These are phyloP conservation scores for Elachura formosa DNA, from an alignment of 2,113 vertebrate genomes.

Conservation along the genomic window DNA sequence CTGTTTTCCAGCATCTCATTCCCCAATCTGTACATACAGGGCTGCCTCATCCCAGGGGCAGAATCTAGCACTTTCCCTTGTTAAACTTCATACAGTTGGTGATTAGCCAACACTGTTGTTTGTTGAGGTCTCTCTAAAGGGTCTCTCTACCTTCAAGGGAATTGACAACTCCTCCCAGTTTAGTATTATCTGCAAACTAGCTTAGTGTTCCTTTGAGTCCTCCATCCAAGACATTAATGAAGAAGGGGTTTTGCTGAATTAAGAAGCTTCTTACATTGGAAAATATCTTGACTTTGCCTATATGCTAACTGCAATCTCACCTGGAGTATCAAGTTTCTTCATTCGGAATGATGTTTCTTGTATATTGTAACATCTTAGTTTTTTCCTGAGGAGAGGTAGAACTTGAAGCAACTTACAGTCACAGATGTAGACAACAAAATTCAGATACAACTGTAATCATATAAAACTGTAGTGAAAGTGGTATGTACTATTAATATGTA, in stretches of 20 bases:
- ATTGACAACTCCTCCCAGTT: background rate
- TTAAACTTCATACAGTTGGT: background rate
- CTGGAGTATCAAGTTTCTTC: background rate
- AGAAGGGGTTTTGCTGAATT: background rate
- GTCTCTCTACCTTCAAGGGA: background rate
- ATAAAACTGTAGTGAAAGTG: fast-evolving
- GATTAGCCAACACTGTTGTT: background rate
- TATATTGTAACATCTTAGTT: background rate
- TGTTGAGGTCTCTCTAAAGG: background rate
- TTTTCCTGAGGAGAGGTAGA: background rate
- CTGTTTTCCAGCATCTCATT: background rate
- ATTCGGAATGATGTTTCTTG: background rate
- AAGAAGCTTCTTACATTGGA: background rate
- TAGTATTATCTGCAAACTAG: background rate
- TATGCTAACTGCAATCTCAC: background rate
- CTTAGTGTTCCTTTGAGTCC: background rate
- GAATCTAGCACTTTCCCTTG: background rate
- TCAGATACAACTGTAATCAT: background rate
- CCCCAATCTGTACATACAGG: background rate
- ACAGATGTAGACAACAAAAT: background rate
- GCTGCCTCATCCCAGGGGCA: background rate
- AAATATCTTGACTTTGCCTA: background rate
- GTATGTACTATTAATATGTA: background rate
- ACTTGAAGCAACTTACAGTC: background rate
- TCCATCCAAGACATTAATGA: background rate